Conservation (phyloP, 2,797 vertebrate genomes). For the Molossus alvarezi region DNA sequence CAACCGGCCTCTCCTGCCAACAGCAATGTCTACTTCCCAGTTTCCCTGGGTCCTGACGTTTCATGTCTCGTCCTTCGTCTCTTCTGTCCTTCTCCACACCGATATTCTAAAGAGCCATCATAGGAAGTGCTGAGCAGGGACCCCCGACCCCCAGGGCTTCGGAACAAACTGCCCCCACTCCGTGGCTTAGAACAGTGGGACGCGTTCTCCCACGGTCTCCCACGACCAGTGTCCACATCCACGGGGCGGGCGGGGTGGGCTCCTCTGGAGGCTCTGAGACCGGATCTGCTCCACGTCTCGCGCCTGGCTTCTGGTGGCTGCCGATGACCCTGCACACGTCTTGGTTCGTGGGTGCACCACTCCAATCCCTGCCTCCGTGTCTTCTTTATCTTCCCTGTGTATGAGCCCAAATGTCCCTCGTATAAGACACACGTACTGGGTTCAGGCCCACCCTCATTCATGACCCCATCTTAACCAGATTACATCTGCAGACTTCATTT, state of each 20-base stretch:
- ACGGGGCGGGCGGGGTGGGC: too few species aligned
- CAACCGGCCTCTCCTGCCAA: not conserved
- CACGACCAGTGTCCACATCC: too few species aligned
- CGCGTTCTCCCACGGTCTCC: too few species aligned
- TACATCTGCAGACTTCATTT: not conserved
- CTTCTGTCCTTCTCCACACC: not conserved
- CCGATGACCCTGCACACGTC: accelerated
- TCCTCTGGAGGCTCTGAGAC: accelerated
- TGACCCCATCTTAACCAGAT: not conserved
- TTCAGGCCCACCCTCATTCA: not conserved
- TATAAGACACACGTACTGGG: too few species aligned
- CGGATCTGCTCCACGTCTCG: accelerated
- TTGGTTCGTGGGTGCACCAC: accelerated
- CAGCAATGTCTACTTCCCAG: accelerated
- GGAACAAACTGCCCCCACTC: accelerated
- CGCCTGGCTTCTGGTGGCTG: accelerated
- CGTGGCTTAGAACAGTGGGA: not conserved
- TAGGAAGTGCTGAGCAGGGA: not conserved
- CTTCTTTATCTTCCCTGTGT: not conserved
- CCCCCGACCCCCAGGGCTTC: too few species aligned
- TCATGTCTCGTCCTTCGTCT: not conserved
- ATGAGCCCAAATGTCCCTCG: not conserved
- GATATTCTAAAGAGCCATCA: accelerated
- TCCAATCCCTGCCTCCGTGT: not conserved
- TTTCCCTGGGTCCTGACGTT: accelerated